Base-by-base conservation (phyloP, 2,113 vertebrate species). In the Excalfactoria chinensis region DNA sequence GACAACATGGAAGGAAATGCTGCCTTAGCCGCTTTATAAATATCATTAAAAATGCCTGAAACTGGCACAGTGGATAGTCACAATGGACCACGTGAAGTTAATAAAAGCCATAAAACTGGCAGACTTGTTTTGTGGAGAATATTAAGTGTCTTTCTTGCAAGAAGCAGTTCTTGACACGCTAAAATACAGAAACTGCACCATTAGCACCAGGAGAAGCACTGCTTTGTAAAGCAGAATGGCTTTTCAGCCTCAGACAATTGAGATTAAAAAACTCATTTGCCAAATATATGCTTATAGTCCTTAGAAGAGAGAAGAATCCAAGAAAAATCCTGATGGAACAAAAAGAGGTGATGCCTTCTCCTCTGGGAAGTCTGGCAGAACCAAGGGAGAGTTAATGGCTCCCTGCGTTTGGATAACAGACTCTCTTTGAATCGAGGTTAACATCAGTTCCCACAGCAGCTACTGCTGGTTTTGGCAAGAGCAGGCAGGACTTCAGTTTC, bases 1-100 rank as follows among this genome's bases (percentile, higher is more conserved):
- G 43, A 48, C 64, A 66, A 30, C 40, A 22, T 0, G 18, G 69
- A 34, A 87, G 75, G 56, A 95, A 95, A 88, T 30, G 75, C 68
- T 25, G 7, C 81, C 62, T 84, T 25, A 63, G 51, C 70, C 69
- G 51, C 95, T 84, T 94, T 85, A 93, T 90, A 75, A 78, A 90
- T 75, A 55, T 11, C 90, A 86, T 67, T 67, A 56, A 83, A 71
- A 77, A 67, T 6, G 28, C 53, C 53, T 55, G 53, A 55, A 55
- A 32, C 10, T 55, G 53, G 16, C 53, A 55, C 18, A 55, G 28
- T 19, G 28, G 28, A 55, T 11, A 81, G 26, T 78, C 76, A 94
- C 67, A 93, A 40, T 22, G 63, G 60, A 93, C 86, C 93, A 94
- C 60, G 71, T 55, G 88, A 95, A 94, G 70, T 80, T 92, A 96